Conservation (phyloP, 2,888 invertebrate genomes). For the Sinodicranocentrus sp. region DNA sequence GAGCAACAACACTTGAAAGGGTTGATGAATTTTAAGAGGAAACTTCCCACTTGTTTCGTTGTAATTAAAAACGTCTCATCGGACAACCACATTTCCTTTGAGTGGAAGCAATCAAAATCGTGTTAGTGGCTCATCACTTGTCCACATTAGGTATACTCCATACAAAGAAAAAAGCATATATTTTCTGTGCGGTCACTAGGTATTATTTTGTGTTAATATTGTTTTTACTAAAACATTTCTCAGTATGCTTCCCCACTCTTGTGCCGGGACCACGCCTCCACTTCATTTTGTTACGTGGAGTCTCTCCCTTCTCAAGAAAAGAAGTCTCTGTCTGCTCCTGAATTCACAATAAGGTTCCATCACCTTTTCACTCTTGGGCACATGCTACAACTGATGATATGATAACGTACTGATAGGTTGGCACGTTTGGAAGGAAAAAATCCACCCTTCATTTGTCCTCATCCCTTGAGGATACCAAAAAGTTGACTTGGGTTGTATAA, state of each 20-base stretch:
- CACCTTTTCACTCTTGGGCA: slow-evolving; percentile 16
- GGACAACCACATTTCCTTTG: no score
- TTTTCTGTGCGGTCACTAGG: no score
- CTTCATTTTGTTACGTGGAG: slow-evolving; percentile 13
- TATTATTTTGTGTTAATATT: neutral
- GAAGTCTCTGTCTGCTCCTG: neutral
- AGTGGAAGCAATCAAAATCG: no score
- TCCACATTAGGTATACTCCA: no score
- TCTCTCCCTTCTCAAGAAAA: neutral
- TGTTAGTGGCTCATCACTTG: no score
- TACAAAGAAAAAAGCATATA: no score
- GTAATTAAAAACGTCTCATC: no score
- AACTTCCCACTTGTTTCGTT: no score
- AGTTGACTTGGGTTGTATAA: neutral
- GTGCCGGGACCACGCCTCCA: slow-evolving; percentile 7
- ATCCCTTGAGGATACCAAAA: no score
- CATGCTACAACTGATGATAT: slow-evolving; percentile 5
- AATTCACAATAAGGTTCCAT: slow-evolving; percentile 10
- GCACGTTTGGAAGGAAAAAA: slow-evolving; percentile 8
- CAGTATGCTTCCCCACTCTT: slow-evolving; percentile 1
- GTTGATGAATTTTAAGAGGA: no score
- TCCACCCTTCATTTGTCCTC: slow-evolving; percentile 1
- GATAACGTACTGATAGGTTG: slow-evolving; percentile 10
- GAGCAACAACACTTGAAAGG: no score
- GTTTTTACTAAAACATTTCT: slow-evolving; percentile 18